These are phyloP conservation scores for Climacteris rufus DNA, from an alignment of 2,113 vertebrate species.

Conservation along the genomic window DNA sequence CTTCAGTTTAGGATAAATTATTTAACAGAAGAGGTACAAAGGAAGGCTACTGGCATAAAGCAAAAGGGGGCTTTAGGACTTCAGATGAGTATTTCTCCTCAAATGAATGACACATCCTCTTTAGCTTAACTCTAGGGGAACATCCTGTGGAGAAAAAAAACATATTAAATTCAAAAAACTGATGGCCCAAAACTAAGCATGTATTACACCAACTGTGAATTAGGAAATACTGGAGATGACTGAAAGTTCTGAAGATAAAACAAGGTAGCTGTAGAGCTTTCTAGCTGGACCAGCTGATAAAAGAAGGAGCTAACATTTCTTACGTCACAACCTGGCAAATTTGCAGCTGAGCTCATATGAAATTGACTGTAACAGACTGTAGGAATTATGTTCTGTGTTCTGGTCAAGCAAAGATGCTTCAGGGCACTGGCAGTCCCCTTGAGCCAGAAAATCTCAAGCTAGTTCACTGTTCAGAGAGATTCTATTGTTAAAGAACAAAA, in stretches of 20 bases:
- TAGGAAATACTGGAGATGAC: neutral
- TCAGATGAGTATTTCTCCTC: neutral
- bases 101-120: neutral
- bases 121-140: neutral
- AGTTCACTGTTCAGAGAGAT: neutral
- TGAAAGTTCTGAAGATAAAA: neutral
- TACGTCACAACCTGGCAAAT: neutral
- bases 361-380: too few species aligned
- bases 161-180: neutral
- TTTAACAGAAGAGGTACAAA: neutral
- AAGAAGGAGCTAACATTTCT: neutral
- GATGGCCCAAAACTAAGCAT: neutral
- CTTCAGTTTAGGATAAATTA: neutral
- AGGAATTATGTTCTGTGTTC: neutral
- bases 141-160: neutral
- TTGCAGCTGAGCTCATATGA: neutral
- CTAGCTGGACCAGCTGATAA: neutral
- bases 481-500: neutral
- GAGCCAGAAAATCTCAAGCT: neutral
- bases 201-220: neutral
- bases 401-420: neutral
- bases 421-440: neutral
- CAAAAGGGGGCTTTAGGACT: rapidly evolving
- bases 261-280: neutral
- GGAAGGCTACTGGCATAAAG: neutral